These are phyloP conservation scores for Linnaemya tessellans DNA, from an alignment of 2,888 invertebrate genomes.

Conservation along the genomic window DNA sequence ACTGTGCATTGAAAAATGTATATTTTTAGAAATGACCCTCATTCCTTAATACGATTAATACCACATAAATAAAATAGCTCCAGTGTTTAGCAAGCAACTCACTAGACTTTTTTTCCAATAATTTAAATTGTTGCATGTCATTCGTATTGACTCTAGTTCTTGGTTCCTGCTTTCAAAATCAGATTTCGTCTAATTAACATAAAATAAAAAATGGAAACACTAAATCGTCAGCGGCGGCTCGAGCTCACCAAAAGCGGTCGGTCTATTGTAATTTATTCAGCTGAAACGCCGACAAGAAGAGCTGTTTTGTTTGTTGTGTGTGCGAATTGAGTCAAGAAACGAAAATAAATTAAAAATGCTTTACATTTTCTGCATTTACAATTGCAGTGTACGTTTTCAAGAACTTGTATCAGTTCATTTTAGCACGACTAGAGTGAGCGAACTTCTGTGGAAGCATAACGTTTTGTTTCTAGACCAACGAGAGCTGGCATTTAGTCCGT, in stretches of 20 bases:
- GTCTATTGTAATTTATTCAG: background rate
- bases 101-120: constrained; percentile 15
- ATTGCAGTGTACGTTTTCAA: background rate
- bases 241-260: background rate
- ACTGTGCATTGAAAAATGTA: background rate
- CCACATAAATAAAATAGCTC: no score
- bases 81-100: background rate
- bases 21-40: background rate
- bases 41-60: no score
- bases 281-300: constrained; percentile 12
- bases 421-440: background rate
- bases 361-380: background rate
- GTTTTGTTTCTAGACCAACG: background rate
- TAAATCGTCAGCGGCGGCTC: constrained; percentile 4
- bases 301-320: background rate
- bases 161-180: background rate
- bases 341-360: background rate
- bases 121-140: background rate
- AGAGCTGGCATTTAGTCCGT: constrained; percentile 8
- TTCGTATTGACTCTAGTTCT: background rate
- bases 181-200: constrained; percentile 5
- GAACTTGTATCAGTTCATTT: background rate
- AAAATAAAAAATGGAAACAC: constrained; percentile 12
- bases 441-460: background rate
- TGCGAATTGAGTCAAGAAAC: constrained; percentile 11